A percentile compares a stretch with the other conserved stretches of the same genome.
Evolutionary conservation across 2,113 vertebrate species (phyloP).

Genomic region (Syngnathus typhle): DNA sequence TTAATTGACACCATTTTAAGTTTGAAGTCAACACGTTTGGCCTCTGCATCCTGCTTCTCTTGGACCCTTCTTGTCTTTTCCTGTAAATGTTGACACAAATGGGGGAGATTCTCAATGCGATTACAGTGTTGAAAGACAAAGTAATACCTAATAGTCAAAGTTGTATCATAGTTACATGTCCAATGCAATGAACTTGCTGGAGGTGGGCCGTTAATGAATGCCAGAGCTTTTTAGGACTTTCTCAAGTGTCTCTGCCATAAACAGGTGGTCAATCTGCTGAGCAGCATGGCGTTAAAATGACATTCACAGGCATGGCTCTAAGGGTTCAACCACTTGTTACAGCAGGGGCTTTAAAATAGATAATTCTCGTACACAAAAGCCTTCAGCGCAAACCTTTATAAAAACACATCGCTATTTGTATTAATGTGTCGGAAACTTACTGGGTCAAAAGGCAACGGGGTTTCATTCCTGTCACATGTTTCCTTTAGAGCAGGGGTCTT

Average conservation of each 20-base stretch:
- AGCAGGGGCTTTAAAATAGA: conserved; percentile 68
- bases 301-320: conserved; percentile 65
- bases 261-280: conserved; percentile 69
- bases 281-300: conserved; percentile 70
- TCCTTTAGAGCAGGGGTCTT: too few relatives aligned
- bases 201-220: conserved; percentile 9
- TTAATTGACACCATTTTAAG: not conserved
- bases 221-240: conserved; percentile 29
- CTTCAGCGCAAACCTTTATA: conserved; percentile 23
- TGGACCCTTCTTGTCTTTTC: not conserved
- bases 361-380: conserved; percentile 53
- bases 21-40: not conserved
- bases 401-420: not conserved
- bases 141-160: not conserved
- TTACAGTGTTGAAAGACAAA: not conserved
- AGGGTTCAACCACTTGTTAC: conserved; percentile 68
- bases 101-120: not conserved
- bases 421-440: not conserved
- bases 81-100: not conserved
- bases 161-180: not conserved
- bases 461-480: not conserved
- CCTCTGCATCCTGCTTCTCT: not conserved
- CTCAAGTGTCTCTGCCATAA: conserved; percentile 56
- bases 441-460: not conserved
- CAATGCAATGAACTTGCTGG: conserved; percentile 1